phyloP scores from a whole-genome alignment of 2,797 vertebrate genomes.

The Oceanodroma leucorhoa region DNA sequence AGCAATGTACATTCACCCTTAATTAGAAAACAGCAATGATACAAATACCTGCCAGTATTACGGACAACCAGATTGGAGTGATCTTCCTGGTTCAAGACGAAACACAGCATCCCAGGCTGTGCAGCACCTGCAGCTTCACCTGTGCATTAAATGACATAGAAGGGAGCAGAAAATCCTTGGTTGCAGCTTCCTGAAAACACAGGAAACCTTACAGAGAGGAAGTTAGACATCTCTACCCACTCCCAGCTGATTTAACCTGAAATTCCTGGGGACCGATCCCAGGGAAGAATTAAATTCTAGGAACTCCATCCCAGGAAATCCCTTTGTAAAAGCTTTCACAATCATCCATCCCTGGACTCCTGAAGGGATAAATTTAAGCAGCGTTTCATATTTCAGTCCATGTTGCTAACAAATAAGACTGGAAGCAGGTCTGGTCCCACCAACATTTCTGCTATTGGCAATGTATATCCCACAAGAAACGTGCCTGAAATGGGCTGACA shows the following conservation, averaged over 20 bases:
- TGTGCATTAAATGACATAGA: background rate
- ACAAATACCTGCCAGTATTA: background rate
- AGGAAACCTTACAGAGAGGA: background rate
- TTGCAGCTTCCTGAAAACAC: background rate
- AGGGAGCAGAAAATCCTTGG: background rate
- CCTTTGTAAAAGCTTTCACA: background rate
- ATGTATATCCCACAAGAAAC: background rate
- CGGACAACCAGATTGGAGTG: accelerated
- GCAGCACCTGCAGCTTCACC: background rate
- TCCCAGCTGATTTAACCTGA: background rate
- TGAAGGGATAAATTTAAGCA: background rate
- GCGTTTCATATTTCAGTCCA: background rate
- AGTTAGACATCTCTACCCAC: background rate
- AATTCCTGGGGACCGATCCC: background rate
- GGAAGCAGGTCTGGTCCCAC: background rate
- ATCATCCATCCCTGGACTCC: background rate
- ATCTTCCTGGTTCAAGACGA: background rate
- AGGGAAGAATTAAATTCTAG: background rate
- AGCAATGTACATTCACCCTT: background rate
- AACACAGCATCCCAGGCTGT: background rate
- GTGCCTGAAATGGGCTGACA: background rate
- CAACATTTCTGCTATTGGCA: background rate
- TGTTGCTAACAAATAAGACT: background rate
- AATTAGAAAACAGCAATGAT: background rate
- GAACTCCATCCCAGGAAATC: background rate